phyloP scores from a whole-genome alignment of 2,888 invertebrate species.

The Macrostomum cliftonense region DNA sequence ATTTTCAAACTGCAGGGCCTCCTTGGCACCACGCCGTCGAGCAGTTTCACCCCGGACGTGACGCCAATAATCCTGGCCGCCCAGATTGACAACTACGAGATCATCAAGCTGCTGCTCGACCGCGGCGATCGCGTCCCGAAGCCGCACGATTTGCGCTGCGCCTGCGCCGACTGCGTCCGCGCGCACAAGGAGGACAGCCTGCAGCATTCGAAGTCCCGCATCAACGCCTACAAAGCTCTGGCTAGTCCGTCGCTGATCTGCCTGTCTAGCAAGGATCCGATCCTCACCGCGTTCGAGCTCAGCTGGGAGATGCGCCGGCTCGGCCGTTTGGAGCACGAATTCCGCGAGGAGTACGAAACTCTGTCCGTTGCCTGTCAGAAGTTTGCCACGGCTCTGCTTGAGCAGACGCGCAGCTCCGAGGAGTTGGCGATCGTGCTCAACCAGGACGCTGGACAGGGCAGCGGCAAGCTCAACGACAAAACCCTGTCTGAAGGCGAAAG shows the following conservation, averaged over 20 bases:
- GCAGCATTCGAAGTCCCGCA: constrained; percentile 17
- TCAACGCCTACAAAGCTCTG: constrained; percentile 45
- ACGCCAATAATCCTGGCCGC: constrained; percentile 87
- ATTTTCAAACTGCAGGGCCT: neutral
- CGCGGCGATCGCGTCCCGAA: constrained; percentile 65
- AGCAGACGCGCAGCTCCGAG: constrained; percentile 83
- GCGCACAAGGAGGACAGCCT: constrained; percentile 77
- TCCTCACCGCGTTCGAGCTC: constrained; percentile 86
- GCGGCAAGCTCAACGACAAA: constrained; percentile 10
- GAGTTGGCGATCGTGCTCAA: constrained; percentile 85
- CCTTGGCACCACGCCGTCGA: constrained; percentile 6
- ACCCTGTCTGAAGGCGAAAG: constrained; percentile 44
- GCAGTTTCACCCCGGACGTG: constrained; percentile 68
- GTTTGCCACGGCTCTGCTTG: constrained; percentile 82
- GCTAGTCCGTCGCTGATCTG: constrained; percentile 89
- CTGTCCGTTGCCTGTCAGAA: constrained; percentile 48
- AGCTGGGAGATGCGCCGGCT: constrained; percentile 86
- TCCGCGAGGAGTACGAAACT: constrained; percentile 62
- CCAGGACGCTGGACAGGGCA: constrained; percentile 53
- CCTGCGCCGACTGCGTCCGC: constrained; percentile 81
- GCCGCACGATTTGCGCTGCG: constrained; percentile 48
- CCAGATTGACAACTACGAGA: constrained; percentile 93
- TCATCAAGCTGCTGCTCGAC: constrained; percentile 87
- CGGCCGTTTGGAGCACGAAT: constrained; percentile 89
- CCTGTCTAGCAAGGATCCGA: constrained; percentile 87